Evolutionary conservation across 1,140 invertebrate species (phyloP), one percentile per base, ranked within the genome.

Genomic region (Drosophila burlai): DNA sequence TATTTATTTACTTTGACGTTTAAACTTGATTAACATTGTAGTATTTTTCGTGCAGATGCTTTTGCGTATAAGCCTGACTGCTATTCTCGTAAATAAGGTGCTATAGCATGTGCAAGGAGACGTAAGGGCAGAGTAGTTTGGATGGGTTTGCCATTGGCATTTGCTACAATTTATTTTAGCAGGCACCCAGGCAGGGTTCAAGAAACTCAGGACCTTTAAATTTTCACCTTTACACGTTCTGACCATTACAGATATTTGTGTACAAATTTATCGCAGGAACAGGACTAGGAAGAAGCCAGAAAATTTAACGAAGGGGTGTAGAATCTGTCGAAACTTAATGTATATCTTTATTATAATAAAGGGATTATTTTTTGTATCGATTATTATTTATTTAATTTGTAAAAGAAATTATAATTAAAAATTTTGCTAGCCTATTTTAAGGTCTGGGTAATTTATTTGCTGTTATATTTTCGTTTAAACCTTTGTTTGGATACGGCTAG

Each of bases 231-330:
- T 66, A 63, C 58, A 59, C 77, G 60, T 68, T 71, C 47, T 59
- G 58, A 34, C 62, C 58, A 65, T 73, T 73, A 66, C 67, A 50
- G 59, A 43, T 62, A 60, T 76, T 83, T 83, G 76, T 83, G 55
- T 67, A 80, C 69, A 86, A 63, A 76, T 86, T 87, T 76, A 65
- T 21, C 69, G 15, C 8, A 10, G 8, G 4, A 55, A 24, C 2
- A 10, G 9, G 21, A 34, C 34, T 38, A 5, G 13, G 21, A 24
- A 21, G 34, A 10, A 24, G 18, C 7, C 13, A 16, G 21, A 55
- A 38, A 38, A 16, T 10, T 5, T 6, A 16, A 0, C 2, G 0
- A 16, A 24, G 18, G 34, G 18, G 3, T 31, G 0, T 49, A 3
- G 46, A 49, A 24, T 16, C 15, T 3, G 8, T 1, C 31, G 0